phyloP scores from a whole-genome alignment of 2,888 invertebrate genomes.

The Luffia ferchaultella region DNA sequence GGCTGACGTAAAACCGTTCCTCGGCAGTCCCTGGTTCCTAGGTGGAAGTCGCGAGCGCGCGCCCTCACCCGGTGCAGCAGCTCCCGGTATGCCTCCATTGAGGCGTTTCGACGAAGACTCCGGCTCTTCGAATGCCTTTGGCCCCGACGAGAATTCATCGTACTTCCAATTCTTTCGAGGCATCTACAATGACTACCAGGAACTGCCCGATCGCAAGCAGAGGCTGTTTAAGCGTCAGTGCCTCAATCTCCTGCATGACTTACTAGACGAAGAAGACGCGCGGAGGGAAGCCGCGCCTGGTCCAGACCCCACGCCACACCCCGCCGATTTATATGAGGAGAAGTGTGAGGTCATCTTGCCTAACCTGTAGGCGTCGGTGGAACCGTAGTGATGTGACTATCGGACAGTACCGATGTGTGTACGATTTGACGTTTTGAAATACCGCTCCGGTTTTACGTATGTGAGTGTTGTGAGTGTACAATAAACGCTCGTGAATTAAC shows the following conservation, averaged over 20 bases:
- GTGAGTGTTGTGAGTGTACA: no score
- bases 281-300: constrained; percentile 3
- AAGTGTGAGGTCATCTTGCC: background rate
- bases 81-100: background rate
- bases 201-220: constrained; percentile 31
- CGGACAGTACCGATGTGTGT: no score
- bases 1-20: constrained; percentile 21
- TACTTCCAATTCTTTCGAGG: constrained; percentile 55
- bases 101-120: constrained; percentile 23
- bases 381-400: no score
- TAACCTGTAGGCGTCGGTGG: background rate
- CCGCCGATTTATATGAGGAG: constrained; percentile 3
- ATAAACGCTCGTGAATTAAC: no score
- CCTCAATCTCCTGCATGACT: constrained; percentile 34
- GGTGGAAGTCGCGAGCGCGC: constrained; percentile 8
- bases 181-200: constrained; percentile 41
- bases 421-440: no score
- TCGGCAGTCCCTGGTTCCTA: constrained; percentile 22
- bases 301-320: background rate
- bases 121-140: constrained; percentile 25
- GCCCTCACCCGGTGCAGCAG: background rate
- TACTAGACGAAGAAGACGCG: constrained; percentile 40
- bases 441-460: no score
- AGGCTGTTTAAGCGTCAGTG: constrained; percentile 42
- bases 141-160: constrained; percentile 39